Conservation (phyloP, 2,888 invertebrate species). For the Ethmia dodecea region DNA sequence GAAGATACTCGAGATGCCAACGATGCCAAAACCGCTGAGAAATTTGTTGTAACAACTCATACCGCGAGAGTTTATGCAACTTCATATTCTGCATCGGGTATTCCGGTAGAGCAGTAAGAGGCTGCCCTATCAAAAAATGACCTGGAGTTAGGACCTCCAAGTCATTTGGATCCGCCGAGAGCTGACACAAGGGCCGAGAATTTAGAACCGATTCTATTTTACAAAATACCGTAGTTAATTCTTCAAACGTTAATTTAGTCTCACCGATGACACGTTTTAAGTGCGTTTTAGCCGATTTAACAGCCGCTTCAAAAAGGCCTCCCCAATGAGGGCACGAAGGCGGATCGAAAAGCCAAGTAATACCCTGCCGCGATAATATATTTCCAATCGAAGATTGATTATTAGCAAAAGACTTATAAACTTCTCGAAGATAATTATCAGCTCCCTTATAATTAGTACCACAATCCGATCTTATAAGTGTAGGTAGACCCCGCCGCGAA, state of each 20-base stretch:
- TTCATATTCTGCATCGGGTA: not conserved
- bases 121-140: slow-evolving; percentile 12
- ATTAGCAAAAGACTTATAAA: slow-evolving; percentile 3
- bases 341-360: slow-evolving; percentile 1
- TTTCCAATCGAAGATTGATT: not conserved
- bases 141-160: slow-evolving; percentile 13
- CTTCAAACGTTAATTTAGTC: not conserved
- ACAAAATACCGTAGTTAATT: not conserved
- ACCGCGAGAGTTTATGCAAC: not conserved
- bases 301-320: slow-evolving; percentile 7
- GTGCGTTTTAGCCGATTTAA: slow-evolving; percentile 1
- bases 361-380: not conserved
- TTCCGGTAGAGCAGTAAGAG: slow-evolving; percentile 10
- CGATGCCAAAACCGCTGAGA: slow-evolving; percentile 11
- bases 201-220: slow-evolving; percentile 1
- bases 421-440: slow-evolving; percentile 3
- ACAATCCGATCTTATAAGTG: slow-evolving; percentile 24
- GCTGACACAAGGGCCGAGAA: not conserved
- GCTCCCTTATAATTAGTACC: slow-evolving; percentile 29
- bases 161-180: slow-evolving; percentile 1
- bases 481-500: slow-evolving; percentile 23
- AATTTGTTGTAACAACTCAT: slow-evolving; percentile 10
- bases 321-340: slow-evolving; percentile 8
- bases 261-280: not conserved
- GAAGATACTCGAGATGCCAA: slow-evolving; percentile 9